Conservation (phyloP, 2,113 vertebrate genomes). For the Callionymus lyra region DNA sequence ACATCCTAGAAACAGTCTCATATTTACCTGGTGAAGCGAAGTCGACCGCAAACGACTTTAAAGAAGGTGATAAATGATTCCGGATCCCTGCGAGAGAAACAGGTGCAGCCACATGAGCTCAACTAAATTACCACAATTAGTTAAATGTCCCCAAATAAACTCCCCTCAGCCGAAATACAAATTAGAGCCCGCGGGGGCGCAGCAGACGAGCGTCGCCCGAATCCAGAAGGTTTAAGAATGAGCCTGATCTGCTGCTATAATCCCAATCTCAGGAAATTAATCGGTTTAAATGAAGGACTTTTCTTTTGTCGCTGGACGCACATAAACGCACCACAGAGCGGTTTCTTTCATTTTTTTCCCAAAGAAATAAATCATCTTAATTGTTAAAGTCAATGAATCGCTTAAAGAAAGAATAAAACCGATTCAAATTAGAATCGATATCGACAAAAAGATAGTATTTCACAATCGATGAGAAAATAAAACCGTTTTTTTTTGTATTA, state of each 20-base stretch:
- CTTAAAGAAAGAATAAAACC: too few relatives aligned
- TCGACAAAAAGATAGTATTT: too few relatives aligned
- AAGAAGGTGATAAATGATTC: too few relatives aligned
- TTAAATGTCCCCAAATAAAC: conserved; percentile 70
- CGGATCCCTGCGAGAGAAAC: conserved; percentile 33
- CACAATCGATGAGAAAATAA: too few relatives aligned
- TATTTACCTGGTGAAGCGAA: too few relatives aligned
- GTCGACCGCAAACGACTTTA: too few relatives aligned
- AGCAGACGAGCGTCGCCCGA: conserved; percentile 28
- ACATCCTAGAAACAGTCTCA: too few relatives aligned
- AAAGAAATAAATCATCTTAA: conserved; percentile 89
- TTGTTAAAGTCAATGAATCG: too few relatives aligned
- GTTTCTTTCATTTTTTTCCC: conserved; percentile 65
- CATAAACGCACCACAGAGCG: conserved; percentile 66
- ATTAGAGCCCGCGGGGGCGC: conserved; percentile 64
- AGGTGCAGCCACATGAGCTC: conserved; percentile 54
- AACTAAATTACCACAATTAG: conserved; percentile 63
- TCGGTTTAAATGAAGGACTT: conserved; percentile 75
- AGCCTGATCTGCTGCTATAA: conserved; percentile 15
- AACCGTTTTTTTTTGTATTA: too few relatives aligned
- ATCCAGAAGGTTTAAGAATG: conserved; percentile 59
- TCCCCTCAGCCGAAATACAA: conserved; percentile 68
- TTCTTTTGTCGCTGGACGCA: conserved; percentile 72
- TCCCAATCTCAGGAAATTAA: conserved; percentile 10
- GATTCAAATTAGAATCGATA: too few relatives aligned